Percentiles rank a stretch among this genome's conserved stretches.
These are phyloP conservation scores for Telmatochromis brachygnathus DNA, from an alignment of 2,113 vertebrate genomes.

Conservation along the genomic window DNA sequence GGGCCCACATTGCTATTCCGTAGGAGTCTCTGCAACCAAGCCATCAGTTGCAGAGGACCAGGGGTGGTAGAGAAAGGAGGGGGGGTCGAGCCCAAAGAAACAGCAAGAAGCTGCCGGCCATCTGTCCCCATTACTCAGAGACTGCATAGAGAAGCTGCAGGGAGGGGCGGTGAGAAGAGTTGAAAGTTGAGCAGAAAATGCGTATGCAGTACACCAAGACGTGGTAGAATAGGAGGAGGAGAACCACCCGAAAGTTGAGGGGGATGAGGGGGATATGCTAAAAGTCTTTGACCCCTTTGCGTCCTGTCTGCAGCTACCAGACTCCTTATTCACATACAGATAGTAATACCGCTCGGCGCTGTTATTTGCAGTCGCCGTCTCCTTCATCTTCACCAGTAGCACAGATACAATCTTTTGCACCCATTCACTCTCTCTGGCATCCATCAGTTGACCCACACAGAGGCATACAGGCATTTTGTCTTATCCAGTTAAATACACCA, in stretches of 20 bases:
- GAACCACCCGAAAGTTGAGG: not conserved
- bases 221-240: not conserved
- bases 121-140: constrained; percentile 63
- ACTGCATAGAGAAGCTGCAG: constrained; percentile 29
- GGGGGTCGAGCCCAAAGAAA: constrained; percentile 41
- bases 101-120: constrained; percentile 57
- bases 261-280: not conserved
- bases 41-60: constrained; percentile 52
- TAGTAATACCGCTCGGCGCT: not conserved
- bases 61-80: constrained; percentile 10
- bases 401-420: constrained; percentile 5
- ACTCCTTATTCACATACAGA: not conserved
- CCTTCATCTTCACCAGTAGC: not conserved
- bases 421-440: constrained; percentile 7
- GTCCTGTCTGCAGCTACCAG: not conserved
- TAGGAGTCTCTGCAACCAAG: constrained; percentile 51
- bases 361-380: not conserved
- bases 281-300: not conserved
- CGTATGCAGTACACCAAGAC: not conserved
- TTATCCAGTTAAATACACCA: constrained; percentile 9
- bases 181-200: not conserved
- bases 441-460: constrained; percentile 20
- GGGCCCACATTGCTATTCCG: constrained; percentile 56
- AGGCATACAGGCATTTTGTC: constrained; percentile 1
- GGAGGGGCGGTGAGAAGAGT: not conserved